Base-by-base conservation (phyloP, 2,888 invertebrate genomes). In the Perithous albicinctus region DNA sequence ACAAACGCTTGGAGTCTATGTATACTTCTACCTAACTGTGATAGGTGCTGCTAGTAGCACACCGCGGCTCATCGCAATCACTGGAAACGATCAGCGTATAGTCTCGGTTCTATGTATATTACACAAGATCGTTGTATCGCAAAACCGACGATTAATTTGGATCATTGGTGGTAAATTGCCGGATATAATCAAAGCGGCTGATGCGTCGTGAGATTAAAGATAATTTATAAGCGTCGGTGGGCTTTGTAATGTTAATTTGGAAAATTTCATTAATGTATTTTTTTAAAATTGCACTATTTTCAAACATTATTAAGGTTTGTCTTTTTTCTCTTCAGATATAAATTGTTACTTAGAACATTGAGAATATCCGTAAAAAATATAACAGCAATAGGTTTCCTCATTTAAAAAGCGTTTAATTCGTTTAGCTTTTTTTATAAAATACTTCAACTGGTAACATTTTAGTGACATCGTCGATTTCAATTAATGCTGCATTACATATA, bases 41-140 rank as follows among this genome's bases (percentile, higher is more conserved):
- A 10, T 26, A 38, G 38, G 26, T n/a, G 32, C 15, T n/a, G n/a
- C n/a, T n/a, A n/a, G 32, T 20, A 54, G 51, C 10, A 5, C 46
- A 20, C 5, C 18, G 26, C 8, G 18, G 29, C 18, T 29, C 20
- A 41, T 43, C 38, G 56, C 69, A 54, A 78, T 64, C 56, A 35
- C 64, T 56, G 15, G 6, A 61, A 32, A 3, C 70, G 64, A 77
- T 77, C 20, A n/a, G 38, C 23, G 15, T 41, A 32, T n/a, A 2
- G n/a, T 15, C 12, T 7, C 12, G 26, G 15, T 74, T n/a, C 38
- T 12, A 8, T 23, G 38, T 63, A 51, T 29, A 26, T 15, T 48
- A n/a, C 32, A 46, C 2, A 43, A 3, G 18, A 32, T 43, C 43
- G 18, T 43, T 15, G 56, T 15, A 29, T 12, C 32, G 10, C 54